These are phyloP conservation scores for Anoncus sp. DNA, from an alignment of 2,888 invertebrate species.

Conservation along the genomic window DNA sequence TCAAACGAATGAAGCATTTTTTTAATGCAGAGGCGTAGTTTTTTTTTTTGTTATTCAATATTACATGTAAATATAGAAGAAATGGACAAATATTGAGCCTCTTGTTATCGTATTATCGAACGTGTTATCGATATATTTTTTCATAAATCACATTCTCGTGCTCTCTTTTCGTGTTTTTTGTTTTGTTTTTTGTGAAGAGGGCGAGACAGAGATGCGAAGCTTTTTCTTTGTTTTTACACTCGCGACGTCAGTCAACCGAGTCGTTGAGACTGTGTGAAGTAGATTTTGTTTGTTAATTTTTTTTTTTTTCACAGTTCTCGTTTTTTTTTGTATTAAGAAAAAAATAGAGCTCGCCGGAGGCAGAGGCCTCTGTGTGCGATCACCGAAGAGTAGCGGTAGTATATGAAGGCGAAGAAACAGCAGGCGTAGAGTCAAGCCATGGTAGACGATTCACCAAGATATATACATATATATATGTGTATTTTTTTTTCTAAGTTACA, in stretches of 20 bases:
- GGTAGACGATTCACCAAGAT: conserved; percentile 50
- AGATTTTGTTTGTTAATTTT: conserved; percentile 31
- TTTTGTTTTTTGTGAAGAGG: conserved; percentile 39
- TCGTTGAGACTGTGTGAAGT: conserved; percentile 44
- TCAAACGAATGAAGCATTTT: conserved; percentile 53
- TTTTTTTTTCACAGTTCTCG: conserved; percentile 39
- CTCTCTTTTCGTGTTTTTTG: not conserved
- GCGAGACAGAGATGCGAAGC: conserved; percentile 30
- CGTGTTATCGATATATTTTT: conserved; percentile 32
- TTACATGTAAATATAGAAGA: conserved; percentile 21
- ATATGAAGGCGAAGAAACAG: conserved; percentile 53
- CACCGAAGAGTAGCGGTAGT: conserved; percentile 44
- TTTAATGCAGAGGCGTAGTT: conserved; percentile 31
- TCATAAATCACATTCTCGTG: conserved; percentile 29
- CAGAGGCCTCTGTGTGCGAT: conserved; percentile 27
- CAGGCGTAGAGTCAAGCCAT: conserved; percentile 60
- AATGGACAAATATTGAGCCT: conserved; percentile 33
- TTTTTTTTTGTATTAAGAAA: conserved; percentile 12
- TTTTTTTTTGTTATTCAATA: conserved; percentile 55
- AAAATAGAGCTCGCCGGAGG: conserved; percentile 41
- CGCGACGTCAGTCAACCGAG: conserved; percentile 28
- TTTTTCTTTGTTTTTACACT: conserved; percentile 26
- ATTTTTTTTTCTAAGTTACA: conserved; percentile 30
- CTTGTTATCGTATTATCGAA: conserved; percentile 20
- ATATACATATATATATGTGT: conserved; percentile 26